Conservation (phyloP, 2,113 vertebrate species). For the Hippolais icterina region DNA sequence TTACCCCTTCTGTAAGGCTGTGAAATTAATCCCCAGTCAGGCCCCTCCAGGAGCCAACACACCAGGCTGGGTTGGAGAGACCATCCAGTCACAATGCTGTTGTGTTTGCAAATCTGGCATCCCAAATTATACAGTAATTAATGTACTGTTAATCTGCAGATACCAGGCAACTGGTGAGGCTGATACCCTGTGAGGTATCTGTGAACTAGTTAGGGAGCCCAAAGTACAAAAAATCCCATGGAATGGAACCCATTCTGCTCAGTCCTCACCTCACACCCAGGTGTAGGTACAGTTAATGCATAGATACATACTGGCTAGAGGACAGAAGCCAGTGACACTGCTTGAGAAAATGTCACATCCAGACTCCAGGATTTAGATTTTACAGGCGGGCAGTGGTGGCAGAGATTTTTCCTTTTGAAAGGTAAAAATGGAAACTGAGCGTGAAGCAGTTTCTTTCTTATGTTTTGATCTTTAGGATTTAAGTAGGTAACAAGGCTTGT, state of each 20-base stretch:
- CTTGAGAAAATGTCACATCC: background rate
- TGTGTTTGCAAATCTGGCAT: background rate
- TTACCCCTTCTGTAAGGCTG: background rate
- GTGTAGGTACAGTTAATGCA: background rate
- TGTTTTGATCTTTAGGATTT: background rate
- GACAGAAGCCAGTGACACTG: background rate
- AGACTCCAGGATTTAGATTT: background rate
- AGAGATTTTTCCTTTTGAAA: background rate
- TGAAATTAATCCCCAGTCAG: background rate
- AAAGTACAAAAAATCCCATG: background rate
- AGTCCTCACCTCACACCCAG: background rate
- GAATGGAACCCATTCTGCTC: background rate
- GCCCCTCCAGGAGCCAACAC: fast-evolving
- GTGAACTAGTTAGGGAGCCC: background rate
- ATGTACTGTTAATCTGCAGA: background rate
- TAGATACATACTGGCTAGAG: background rate
- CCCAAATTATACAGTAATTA: background rate
- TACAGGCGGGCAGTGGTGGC: background rate
- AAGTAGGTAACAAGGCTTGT: background rate
- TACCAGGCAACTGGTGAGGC: background rate
- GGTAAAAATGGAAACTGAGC: background rate
- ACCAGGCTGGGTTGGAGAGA: background rate
- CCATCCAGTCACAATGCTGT: background rate
- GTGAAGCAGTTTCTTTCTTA: background rate
- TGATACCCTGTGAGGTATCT: background rate